phyloP scores from a whole-genome alignment of 2,888 invertebrate species.

The Campoletis raptor region DNA sequence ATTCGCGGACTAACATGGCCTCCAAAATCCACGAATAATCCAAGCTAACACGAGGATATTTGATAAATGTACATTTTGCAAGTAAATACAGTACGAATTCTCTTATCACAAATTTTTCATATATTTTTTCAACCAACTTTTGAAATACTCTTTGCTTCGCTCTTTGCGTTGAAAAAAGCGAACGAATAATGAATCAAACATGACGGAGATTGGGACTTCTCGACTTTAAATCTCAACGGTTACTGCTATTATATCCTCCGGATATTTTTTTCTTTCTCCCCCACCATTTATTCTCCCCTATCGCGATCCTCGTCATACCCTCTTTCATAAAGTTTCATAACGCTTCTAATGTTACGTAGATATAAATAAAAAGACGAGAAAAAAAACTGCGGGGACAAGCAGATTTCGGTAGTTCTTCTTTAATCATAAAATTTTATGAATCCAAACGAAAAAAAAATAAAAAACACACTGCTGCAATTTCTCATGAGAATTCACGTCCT shows the following conservation, averaged over 20 bases:
- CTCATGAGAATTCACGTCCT: background rate
- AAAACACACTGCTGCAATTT: background rate
- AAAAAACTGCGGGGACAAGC: background rate
- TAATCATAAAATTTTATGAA: slow-evolving; percentile 2
- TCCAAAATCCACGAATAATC: slow-evolving; percentile 20
- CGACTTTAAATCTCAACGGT: slow-evolving; percentile 15
- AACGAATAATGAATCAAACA: slow-evolving; percentile 39
- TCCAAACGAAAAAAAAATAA: background rate
- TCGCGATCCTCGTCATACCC: slow-evolving; percentile 3
- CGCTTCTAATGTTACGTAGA: background rate
- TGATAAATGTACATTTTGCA: background rate
- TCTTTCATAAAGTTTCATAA: slow-evolving; percentile 3
- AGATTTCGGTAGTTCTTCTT: background rate
- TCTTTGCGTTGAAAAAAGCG: slow-evolving; percentile 7
- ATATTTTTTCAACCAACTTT: slow-evolving; percentile 20
- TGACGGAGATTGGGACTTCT: slow-evolving; percentile 30
- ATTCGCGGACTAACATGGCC: slow-evolving; percentile 3
- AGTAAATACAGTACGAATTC: background rate
- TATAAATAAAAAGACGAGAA: background rate
- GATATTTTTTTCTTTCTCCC: slow-evolving; percentile 28
- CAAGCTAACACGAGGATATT: background rate
- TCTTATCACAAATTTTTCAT: slow-evolving; percentile 4
- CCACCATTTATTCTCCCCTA: slow-evolving; percentile 1
- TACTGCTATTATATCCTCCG: slow-evolving; percentile 13
- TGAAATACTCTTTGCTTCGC: too few species aligned